Evolutionary conservation across 2,113 vertebrate species (phyloP), one percentile per base, ranked within the genome.

Genomic region (Tragelaphus buxtoni): DNA sequence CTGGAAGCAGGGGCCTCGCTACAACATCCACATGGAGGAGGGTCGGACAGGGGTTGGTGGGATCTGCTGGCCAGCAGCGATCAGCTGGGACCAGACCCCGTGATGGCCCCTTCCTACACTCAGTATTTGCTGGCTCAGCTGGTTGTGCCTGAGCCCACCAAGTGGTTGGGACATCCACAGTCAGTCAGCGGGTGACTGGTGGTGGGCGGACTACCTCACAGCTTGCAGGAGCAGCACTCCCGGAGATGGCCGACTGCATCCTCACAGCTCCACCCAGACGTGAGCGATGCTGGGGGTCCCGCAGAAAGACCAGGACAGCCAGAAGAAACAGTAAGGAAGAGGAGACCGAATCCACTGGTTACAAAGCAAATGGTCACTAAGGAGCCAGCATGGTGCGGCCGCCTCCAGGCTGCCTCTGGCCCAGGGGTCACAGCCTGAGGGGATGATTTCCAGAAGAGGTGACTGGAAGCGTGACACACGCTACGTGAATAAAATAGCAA

Each of bases 211-310:
- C 11, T 28, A 8, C 42, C 45, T 51, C 5, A 2, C 3, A 18
- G 0, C 2, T 7, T 0, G 1, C 12, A 6, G 30, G 90, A 65
- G 17, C 32, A 1, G 0, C 0, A 2, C 22, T 20, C 4, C 72
- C 12, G 0, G 28, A 20, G 45, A 32, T 18, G 32, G 17, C 18
- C 7, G 0, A 0, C 61, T 7, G 9, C 2, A 0, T 10, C 18
- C 4, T 30, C 0, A 1, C 11, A 9, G 4, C 26, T n/a, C 32
- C 26, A 2, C 13, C n/a, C 61, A 8, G 0, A 49, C 0, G 0
- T 0, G 1, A 24, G 79, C 0, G 0, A 35, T 0, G 0, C 47
- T 3, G 1, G 32, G 69, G 16, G 24, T 12, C 14, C 24, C 3
- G 3, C 2, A 24, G n/a, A 1, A 12, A 16, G 58, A 26, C 24